Evolutionary conservation across 2,888 invertebrate genomes (phyloP).

Genomic region (Lasioglossum calceatum): DNA sequence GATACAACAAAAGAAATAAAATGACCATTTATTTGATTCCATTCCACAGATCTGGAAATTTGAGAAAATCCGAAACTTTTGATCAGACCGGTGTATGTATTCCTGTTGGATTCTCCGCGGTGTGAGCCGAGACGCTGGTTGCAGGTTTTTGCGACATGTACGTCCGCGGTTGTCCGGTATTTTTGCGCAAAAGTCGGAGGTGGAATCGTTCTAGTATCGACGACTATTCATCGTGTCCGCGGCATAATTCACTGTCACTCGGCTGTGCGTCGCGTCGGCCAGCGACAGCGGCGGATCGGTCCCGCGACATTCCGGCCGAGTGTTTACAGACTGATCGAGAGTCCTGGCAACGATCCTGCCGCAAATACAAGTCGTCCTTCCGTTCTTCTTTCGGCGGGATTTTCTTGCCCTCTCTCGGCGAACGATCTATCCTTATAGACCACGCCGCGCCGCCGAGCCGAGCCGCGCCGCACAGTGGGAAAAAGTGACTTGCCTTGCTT

Average conservation of each 20-base stretch:
- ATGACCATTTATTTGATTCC: not conserved
- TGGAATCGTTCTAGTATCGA: slow-evolving; percentile 39
- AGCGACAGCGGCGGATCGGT: slow-evolving; percentile 40
- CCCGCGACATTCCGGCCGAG: slow-evolving; percentile 48
- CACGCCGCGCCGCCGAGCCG: not conserved
- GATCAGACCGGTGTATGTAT: not conserved
- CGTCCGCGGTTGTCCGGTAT: slow-evolving; percentile 13
- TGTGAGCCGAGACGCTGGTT: not conserved
- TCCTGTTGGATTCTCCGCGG: not conserved
- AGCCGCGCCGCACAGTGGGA: not conserved
- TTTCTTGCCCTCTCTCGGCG: slow-evolving; percentile 51
- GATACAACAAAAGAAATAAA: too few species aligned
- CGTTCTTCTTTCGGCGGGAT: slow-evolving; percentile 45
- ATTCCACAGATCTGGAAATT: not conserved
- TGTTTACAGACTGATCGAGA: slow-evolving; percentile 62
- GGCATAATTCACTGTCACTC: slow-evolving; percentile 56
- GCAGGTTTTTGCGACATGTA: slow-evolving; percentile 31
- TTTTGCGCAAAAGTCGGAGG: slow-evolving; percentile 36
- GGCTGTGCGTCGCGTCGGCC: slow-evolving; percentile 17
- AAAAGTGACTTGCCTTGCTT: too few species aligned
- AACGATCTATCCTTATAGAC: slow-evolving; percentile 58
- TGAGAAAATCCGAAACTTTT: not conserved
- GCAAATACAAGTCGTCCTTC: slow-evolving; percentile 66
- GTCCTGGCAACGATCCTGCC: slow-evolving; percentile 39
- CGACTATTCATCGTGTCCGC: slow-evolving; percentile 42